Evolutionary conservation across 2,888 invertebrate species (phyloP).

Genomic region (Stictocephala bisonia): DNA sequence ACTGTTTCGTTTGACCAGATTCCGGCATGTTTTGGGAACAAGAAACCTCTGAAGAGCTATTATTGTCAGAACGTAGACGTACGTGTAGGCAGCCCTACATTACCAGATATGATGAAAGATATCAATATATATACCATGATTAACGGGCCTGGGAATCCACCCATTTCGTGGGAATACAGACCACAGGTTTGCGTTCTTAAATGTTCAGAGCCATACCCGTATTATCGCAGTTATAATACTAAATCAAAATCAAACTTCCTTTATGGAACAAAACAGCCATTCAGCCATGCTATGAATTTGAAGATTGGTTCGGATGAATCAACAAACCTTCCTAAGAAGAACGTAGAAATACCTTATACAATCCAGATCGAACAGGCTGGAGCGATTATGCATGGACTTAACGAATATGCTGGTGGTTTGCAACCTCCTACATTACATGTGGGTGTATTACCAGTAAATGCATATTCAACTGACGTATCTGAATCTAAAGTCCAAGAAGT

Average conservation of each 20-base stretch:
- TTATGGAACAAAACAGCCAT: background rate
- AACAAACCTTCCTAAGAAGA: background rate
- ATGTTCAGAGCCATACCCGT: conserved; percentile 2
- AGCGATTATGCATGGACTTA: background rate
- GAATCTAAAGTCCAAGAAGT: conserved; percentile 11
- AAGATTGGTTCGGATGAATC: background rate
- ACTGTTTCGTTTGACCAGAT: background rate
- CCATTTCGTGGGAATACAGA: conserved; percentile 9
- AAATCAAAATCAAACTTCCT: background rate
- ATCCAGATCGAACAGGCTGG: conserved; percentile 2
- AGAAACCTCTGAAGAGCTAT: background rate
- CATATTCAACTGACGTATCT: background rate
- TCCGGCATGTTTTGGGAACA: conserved; percentile 14
- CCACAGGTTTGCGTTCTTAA: conserved; percentile 11
- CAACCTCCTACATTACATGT: conserved; percentile 23
- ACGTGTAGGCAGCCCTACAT: background rate
- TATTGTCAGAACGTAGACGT: background rate
- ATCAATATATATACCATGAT: conserved; percentile 3
- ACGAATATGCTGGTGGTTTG: conserved; percentile 5
- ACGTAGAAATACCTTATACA: background rate
- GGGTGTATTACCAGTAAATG: background rate
- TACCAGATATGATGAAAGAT: conserved; percentile 10
- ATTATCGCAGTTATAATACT: background rate
- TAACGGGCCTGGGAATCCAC: background rate
- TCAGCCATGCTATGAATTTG: background rate